Conservation (phyloP, 2,888 invertebrate genomes). For the Drosophila yooni region DNA sequence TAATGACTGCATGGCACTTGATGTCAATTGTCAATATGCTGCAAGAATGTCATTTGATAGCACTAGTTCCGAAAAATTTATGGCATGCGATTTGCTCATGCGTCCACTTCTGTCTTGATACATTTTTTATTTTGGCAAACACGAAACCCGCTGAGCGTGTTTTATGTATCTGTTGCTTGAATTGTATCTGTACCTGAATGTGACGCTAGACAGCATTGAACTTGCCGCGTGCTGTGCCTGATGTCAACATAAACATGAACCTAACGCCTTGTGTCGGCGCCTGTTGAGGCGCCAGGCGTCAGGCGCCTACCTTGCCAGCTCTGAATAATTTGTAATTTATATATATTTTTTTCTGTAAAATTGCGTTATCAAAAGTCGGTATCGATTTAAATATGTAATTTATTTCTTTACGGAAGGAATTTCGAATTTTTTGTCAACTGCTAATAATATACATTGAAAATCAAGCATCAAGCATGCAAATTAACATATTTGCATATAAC, state of each 20-base stretch:
- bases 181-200: constrained; percentile 20
- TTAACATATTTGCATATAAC: constrained; percentile 11
- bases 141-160: constrained; percentile 36
- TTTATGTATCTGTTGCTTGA: constrained; percentile 9
- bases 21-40: constrained; percentile 7
- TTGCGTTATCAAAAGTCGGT: constrained; percentile 37
- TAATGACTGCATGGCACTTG: constrained; percentile 21
- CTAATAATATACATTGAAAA: constrained; percentile 39
- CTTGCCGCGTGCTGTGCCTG: constrained; percentile 33
- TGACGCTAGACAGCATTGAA: constrained; percentile 39
- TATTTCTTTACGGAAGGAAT: constrained; percentile 71
- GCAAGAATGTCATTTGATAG: background rate
- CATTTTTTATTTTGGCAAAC: constrained; percentile 16
- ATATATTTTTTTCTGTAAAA: constrained; percentile 9
- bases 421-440: constrained; percentile 39
- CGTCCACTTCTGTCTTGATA: background rate
- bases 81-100: constrained; percentile 4
- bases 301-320: constrained; percentile 47
- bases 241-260: constrained; percentile 59
- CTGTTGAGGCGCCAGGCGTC: constrained; percentile 30
- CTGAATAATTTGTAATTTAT: constrained; percentile 38
- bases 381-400: constrained; percentile 54
- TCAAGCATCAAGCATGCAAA: constrained; percentile 29
- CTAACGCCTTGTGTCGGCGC: constrained; percentile 33
- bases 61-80: background rate